Evolutionary conservation across 2,113 vertebrate species (phyloP).

Genomic region (Tupaia tana): DNA sequence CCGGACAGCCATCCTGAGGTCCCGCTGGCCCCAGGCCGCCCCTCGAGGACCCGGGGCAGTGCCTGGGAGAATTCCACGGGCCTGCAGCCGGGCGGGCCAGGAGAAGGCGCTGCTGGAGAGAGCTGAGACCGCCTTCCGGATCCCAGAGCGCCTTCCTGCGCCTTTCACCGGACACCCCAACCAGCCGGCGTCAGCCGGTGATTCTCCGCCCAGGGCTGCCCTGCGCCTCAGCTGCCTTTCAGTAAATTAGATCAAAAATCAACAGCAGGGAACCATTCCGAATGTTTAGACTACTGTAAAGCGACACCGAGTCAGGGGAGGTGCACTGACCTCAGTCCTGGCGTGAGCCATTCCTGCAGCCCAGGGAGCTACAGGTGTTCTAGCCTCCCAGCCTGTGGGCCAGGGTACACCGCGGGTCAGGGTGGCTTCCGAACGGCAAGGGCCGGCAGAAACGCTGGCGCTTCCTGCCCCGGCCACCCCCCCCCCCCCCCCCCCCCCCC

Average conservation of each 20-base stretch:
- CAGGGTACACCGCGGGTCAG: background rate
- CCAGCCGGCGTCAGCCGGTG: accelerated
- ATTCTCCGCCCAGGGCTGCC: background rate
- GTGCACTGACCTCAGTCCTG: background rate
- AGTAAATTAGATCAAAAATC: background rate
- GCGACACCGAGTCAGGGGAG: background rate
- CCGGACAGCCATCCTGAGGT: background rate
- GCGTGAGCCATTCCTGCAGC: background rate
- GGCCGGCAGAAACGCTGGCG: background rate
- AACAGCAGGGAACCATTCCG: background rate
- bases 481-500: too few species aligned
- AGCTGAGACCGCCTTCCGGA: too few species aligned
- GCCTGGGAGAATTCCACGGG: background rate
- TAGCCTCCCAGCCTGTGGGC: accelerated
- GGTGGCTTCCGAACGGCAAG: background rate
- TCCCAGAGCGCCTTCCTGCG: background rate
- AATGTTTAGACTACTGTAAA: background rate
- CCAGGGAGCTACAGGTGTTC: background rate
- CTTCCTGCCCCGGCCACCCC: too few species aligned
- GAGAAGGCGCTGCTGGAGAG: too few species aligned
- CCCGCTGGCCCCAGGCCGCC: background rate
- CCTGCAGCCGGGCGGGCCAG: too few species aligned
- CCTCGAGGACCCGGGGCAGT: background rate
- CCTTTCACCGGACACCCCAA: background rate
- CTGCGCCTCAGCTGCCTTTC: accelerated